Percentiles rank a stretch among this genome's conserved stretches.
Evolutionary conservation across 2,113 vertebrate genomes (phyloP).

Genomic region (Nothobranchius kuhntae): DNA sequence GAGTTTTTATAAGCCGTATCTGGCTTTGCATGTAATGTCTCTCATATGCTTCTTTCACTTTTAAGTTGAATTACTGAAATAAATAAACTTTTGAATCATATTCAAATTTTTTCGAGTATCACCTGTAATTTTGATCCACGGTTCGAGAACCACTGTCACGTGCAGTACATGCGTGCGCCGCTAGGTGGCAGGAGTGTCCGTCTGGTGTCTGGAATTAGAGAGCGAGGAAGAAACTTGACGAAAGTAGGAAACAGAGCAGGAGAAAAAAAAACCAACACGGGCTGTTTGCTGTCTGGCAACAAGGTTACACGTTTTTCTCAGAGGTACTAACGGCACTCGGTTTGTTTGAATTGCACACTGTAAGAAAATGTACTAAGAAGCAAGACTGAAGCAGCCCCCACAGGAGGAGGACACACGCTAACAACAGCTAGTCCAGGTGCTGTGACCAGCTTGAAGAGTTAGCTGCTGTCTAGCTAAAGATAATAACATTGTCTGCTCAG

Average conservation of each 20-base stretch:
- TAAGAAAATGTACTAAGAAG: not conserved
- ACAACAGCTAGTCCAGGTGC: slow-evolving; percentile 36
- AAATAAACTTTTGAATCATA: too few relatives aligned
- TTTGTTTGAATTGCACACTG: slow-evolving; percentile 30
- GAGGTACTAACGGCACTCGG: slow-evolving; percentile 47
- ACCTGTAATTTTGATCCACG: too few relatives aligned
- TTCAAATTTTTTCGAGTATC: too few relatives aligned
- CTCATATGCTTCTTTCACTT: too few relatives aligned
- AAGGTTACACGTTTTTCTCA: slow-evolving; percentile 55
- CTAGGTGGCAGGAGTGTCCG: slow-evolving; percentile 40
- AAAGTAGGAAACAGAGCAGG: slow-evolving; percentile 30
- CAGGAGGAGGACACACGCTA: slow-evolving; percentile 48
- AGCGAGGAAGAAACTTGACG: slow-evolving; percentile 34
- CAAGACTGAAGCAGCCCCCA: slow-evolving; percentile 16
- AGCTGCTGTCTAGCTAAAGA: slow-evolving; percentile 23
- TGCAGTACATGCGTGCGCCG: not conserved
- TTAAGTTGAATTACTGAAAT: too few relatives aligned
- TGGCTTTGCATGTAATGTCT: too few relatives aligned
- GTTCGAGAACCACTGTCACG: not conserved
- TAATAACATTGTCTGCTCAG: not conserved
- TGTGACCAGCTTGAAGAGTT: slow-evolving; percentile 42
- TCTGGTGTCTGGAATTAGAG: not conserved
- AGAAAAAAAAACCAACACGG: slow-evolving; percentile 61
- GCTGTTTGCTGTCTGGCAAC: slow-evolving; percentile 38
- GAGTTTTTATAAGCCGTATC: too few relatives aligned